phyloP scores from a whole-genome alignment of 2,113 vertebrate genomes.

The Toxotes chatareus region DNA sequence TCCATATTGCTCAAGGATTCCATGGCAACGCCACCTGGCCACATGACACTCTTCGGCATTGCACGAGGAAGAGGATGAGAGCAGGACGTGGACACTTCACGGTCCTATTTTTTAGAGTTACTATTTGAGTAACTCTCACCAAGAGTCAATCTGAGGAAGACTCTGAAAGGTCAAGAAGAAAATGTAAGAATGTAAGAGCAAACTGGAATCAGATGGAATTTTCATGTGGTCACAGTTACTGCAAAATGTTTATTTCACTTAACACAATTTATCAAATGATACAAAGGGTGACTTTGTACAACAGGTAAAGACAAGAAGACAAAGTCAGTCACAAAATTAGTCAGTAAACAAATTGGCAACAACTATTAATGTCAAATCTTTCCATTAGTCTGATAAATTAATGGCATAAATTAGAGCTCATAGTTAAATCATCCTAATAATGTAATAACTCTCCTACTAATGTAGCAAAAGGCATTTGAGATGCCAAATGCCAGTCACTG shows the following conservation, averaged over 20 bases:
- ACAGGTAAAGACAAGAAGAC: not conserved
- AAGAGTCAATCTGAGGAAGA: constrained; percentile 6
- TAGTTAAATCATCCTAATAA: constrained; percentile 40
- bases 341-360: constrained; percentile 25
- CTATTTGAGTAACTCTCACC: constrained; percentile 16
- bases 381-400: constrained; percentile 42
- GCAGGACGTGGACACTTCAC: constrained; percentile 18
- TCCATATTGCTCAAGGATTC: constrained; percentile 80
- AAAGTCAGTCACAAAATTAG: not conserved
- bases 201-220: constrained; percentile 3
- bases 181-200: constrained; percentile 1
- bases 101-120: constrained; percentile 14
- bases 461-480: constrained; percentile 21
- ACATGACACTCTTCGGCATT: constrained; percentile 89
- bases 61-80: constrained; percentile 56
- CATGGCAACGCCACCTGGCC: constrained; percentile 84
- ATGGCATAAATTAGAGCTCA: constrained; percentile 28
- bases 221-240: not conserved
- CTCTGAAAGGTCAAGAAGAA: constrained; percentile 49
- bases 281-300: not conserved
- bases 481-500: constrained; percentile 8
- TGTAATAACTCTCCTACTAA: constrained; percentile 29
- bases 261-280: not conserved
- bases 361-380: constrained; percentile 23
- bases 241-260: not conserved